Conservation (phyloP, 2,797 vertebrate genomes). For the Sebastes flavidus region DNA sequence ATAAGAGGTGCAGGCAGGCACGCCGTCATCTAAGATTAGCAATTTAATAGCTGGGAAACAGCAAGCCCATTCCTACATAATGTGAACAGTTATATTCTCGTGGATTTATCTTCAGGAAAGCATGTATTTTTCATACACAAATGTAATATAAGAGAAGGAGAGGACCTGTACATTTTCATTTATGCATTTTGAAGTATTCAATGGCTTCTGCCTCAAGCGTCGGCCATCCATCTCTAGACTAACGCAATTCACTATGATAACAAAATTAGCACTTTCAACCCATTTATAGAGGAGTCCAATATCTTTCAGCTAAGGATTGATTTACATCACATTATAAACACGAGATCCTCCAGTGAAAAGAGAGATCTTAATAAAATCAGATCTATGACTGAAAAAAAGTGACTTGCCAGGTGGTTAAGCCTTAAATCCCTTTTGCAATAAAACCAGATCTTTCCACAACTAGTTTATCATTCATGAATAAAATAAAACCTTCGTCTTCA, state of each 20-base stretch:
- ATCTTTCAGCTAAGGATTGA: slow-evolving; percentile 38
- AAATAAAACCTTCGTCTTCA: slow-evolving; percentile 1
- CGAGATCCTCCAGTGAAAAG: slow-evolving; percentile 30
- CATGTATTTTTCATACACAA: slow-evolving; percentile 66
- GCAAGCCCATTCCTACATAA: slow-evolving; percentile 55
- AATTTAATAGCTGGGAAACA: slow-evolving; percentile 54
- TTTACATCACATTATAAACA: slow-evolving; percentile 51
- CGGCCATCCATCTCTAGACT: slow-evolving; percentile 26
- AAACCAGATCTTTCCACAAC: slow-evolving; percentile 38
- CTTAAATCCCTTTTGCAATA: slow-evolving; percentile 50
- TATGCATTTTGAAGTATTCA: slow-evolving; percentile 67
- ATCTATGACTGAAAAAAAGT: slow-evolving; percentile 10
- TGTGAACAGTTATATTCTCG: slow-evolving; percentile 68
- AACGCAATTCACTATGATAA: slow-evolving; percentile 49
- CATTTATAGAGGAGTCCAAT: slow-evolving; percentile 41
- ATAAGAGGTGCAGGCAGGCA: slow-evolving; percentile 52
- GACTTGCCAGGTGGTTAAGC: slow-evolving; percentile 25
- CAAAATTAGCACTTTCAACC: slow-evolving; percentile 48
- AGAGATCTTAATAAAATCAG: slow-evolving; percentile 47
- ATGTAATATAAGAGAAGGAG: slow-evolving; percentile 54
- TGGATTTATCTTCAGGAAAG: slow-evolving; percentile 68
- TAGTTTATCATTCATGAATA: slow-evolving; percentile 40
- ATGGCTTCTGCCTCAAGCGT: slow-evolving; percentile 43
- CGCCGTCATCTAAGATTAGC: slow-evolving; percentile 52
- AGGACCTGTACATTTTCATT: slow-evolving; percentile 63